Conservation (phyloP, 2,113 vertebrate species). For the Pungitius pungitius region DNA sequence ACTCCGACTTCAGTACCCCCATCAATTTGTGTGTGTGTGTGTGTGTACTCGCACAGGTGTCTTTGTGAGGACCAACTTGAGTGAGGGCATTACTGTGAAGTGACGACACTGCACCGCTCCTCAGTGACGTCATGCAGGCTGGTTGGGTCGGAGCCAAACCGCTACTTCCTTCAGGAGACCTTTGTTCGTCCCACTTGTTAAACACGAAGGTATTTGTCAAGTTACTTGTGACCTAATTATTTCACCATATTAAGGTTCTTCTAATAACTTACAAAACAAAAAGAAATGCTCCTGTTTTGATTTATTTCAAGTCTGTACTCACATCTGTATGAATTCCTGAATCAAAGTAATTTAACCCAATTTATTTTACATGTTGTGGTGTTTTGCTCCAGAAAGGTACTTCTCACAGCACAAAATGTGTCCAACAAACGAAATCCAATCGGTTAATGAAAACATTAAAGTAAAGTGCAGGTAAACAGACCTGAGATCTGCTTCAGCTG, state of each 20-base stretch:
- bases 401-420: background rate
- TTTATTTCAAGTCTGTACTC: too few relatives aligned
- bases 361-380: background rate
- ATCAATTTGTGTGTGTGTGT: constrained; percentile 2
- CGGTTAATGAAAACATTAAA: background rate
- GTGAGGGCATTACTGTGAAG: background rate
- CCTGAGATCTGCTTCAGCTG: background rate
- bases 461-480: background rate
- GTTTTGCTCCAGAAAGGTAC: background rate
- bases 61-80: background rate
- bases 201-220: background rate
- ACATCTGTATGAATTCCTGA: background rate
- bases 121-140: too few relatives aligned
- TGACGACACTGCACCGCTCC: too few relatives aligned
- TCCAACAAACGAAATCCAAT: background rate
- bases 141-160: too few relatives aligned
- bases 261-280: too few relatives aligned
- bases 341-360: background rate
- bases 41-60: background rate
- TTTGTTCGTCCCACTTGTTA: background rate
- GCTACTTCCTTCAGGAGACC: too few relatives aligned
- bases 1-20: background rate
- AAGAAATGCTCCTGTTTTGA: too few relatives aligned
- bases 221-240: too few relatives aligned
- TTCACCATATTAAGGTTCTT: too few relatives aligned